Percentiles rank a stretch among this genome's conserved stretches.
Conservation (phyloP, 2,113 vertebrate genomes). For the Tenrec ecaudatus region DNA sequence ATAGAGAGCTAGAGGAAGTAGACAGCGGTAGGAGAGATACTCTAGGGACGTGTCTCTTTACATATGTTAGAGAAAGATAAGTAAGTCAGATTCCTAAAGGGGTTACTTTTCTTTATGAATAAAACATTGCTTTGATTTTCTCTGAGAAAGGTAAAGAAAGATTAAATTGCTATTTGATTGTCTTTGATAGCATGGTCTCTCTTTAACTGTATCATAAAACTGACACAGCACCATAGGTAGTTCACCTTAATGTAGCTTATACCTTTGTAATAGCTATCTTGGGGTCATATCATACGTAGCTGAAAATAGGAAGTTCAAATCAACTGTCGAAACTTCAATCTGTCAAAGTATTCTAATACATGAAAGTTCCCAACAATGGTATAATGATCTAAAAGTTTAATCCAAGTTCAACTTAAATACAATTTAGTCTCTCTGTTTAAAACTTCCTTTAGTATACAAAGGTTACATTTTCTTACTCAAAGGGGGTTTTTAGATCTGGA, state of each 20-base stretch:
- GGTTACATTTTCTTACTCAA: conserved; percentile 46
- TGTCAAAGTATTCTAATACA: neutral
- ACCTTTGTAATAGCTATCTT: neutral
- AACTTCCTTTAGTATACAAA: neutral
- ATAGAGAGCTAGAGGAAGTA: neutral
- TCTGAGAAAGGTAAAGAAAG: conserved; percentile 23
- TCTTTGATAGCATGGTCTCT: neutral
- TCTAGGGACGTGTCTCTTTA: neutral
- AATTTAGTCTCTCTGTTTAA: conserved; percentile 52
- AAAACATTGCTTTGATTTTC: neutral
- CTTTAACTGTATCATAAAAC: neutral
- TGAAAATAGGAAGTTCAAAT: neutral
- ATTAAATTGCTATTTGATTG: neutral
- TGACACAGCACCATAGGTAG: neutral
- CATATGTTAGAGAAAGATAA: neutral
- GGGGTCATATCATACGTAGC: neutral
- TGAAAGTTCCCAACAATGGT: neutral
- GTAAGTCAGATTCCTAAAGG: neutral
- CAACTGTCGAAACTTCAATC: neutral
- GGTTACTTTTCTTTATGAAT: neutral
- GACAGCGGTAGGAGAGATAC: neutral
- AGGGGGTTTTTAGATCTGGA: neutral
- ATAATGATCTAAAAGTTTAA: conserved; percentile 34
- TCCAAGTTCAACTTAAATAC: conserved; percentile 52
- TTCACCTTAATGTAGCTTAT: neutral